These are phyloP conservation scores for Ochropleura leucogaster DNA, from an alignment of 2,888 invertebrate species.

Conservation along the genomic window DNA sequence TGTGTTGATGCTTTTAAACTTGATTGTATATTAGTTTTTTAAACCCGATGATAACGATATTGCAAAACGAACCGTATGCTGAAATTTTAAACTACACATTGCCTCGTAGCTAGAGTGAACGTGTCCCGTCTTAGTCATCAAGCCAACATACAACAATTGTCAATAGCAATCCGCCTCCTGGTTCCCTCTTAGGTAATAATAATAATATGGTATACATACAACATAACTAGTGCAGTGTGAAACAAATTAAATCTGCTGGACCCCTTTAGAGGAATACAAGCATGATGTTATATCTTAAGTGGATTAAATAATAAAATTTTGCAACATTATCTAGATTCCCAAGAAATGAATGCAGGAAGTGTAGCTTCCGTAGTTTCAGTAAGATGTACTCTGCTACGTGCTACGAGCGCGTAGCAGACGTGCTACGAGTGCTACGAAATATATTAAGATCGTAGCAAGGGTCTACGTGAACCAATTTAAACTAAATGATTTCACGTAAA, in stretches of 20 bases:
- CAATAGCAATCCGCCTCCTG: not conserved
- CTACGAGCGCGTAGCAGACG: slow-evolving; percentile 45
- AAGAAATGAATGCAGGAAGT: slow-evolving; percentile 14
- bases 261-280: not conserved
- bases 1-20: not conserved
- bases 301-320: not conserved
- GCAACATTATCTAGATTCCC: slow-evolving; percentile 3
- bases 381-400: slow-evolving; percentile 32
- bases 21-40: not conserved
- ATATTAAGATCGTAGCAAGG: slow-evolving; percentile 34
- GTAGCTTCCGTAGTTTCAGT: not conserved
- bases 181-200: not conserved
- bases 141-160: not conserved
- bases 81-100: not conserved
- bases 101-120: not conserved
- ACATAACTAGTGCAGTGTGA: not conserved
- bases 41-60: not conserved
- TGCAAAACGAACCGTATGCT: not conserved
- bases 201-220: no score
- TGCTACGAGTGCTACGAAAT: slow-evolving; percentile 42
- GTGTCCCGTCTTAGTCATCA: no score
- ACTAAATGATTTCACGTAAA: not conserved
- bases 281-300: not conserved
- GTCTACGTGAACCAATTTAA: slow-evolving; percentile 33
- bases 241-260: not conserved